phyloP scores from a whole-genome alignment of 2,888 invertebrate species.

The Nephrotoma appendiculata region DNA sequence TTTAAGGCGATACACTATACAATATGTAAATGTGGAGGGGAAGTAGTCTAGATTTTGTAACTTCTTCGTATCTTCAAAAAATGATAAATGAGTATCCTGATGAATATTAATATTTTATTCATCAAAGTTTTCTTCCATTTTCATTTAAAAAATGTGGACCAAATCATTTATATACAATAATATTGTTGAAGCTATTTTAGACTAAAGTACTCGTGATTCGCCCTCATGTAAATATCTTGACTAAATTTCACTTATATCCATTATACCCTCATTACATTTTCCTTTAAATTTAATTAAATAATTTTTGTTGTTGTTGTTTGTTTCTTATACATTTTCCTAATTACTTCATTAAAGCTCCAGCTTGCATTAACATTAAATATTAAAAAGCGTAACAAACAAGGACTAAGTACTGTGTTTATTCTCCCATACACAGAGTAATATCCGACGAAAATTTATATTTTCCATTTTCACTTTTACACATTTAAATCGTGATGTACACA shows the following conservation, averaged over 20 bases:
- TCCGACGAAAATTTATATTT: not conserved
- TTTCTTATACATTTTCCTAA: not conserved
- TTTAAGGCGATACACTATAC: no score
- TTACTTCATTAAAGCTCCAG: not conserved
- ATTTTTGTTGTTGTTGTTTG: not conserved
- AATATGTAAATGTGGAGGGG: no score
- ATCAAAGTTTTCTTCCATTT: not conserved
- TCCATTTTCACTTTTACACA: not conserved
- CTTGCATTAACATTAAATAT: not conserved
- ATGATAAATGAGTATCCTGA: not conserved
- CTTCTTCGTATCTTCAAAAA: not conserved
- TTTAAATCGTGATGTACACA: not conserved
- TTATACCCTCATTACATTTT: not conserved
- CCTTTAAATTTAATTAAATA: not conserved
- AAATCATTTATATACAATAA: not conserved
- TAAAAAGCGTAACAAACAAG: not conserved
- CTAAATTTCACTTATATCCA: not conserved
- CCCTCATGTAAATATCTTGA: not conserved
- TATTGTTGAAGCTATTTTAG: not conserved
- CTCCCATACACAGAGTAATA: not conserved
- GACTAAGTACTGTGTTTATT: not conserved
- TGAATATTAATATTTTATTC: not conserved
- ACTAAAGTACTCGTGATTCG: not conserved
- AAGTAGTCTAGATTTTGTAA: no score
- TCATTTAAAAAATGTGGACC: not conserved